These are phyloP conservation scores for Griposia aprilina DNA, from an alignment of 2,888 invertebrate genomes.

Conservation along the genomic window DNA sequence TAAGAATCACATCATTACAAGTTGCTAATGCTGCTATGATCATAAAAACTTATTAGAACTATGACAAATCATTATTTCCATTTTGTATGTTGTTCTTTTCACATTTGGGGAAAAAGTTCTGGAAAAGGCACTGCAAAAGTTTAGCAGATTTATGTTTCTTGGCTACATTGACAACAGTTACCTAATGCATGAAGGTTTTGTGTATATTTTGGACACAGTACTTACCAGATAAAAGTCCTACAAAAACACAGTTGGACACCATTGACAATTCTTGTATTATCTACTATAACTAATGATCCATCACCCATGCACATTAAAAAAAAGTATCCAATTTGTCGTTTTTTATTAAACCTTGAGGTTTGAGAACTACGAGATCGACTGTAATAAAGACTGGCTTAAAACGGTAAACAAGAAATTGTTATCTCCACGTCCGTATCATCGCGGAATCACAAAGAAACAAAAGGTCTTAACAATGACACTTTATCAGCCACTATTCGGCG, in stretches of 20 bases:
- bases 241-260: conserved; percentile 86
- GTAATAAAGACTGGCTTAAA: conserved; percentile 73
- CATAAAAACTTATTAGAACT: conserved; percentile 23
- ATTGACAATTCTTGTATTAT: conserved; percentile 74
- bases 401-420: conserved; percentile 85
- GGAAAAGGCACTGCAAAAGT: not conserved
- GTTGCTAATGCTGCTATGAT: conserved; percentile 16
- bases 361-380: conserved; percentile 74
- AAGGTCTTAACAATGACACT: conserved; percentile 79
- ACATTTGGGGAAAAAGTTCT: not conserved
- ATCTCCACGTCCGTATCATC: conserved; percentile 81
- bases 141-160: not conserved
- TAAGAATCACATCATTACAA: conserved; percentile 49
- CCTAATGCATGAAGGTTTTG: conserved; percentile 17
- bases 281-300: conserved; percentile 55
- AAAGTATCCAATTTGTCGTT: conserved; percentile 48
- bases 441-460: conserved; percentile 87
- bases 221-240: conserved; percentile 82
- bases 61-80: conserved; percentile 37
- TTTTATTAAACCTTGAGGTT: conserved; percentile 67
- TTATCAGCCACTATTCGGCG: conserved; percentile 80
- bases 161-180: conserved; percentile 32
- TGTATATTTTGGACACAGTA: conserved; percentile 48
- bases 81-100: conserved; percentile 16
- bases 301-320: conserved; percentile 56